These are phyloP conservation scores for Oryzias melastigma DNA, from an alignment of 2,113 vertebrate species.

Conservation along the genomic window DNA sequence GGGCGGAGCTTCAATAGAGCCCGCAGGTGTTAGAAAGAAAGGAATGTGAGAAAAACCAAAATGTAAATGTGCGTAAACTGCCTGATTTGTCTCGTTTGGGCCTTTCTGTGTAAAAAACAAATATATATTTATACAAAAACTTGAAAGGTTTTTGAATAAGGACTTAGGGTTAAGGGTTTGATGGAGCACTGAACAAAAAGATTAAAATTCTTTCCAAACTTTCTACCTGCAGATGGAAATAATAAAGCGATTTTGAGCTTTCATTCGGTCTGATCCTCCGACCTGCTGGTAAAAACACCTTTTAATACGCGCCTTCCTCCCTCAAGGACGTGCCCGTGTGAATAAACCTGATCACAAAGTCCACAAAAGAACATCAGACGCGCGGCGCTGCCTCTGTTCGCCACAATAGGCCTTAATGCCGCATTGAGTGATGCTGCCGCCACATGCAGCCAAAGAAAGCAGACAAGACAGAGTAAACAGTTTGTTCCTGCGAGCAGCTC, in stretches of 20 bases:
- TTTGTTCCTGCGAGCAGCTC: slow-evolving; percentile 79
- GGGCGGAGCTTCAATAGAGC: too few relatives aligned
- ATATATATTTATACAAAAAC: too few relatives aligned
- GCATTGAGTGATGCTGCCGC: slow-evolving; percentile 44
- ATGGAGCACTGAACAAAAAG: too few relatives aligned
- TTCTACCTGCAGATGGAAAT: neutral
- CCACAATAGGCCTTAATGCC: slow-evolving; percentile 68
- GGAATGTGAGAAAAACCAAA: too few relatives aligned
- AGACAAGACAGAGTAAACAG: slow-evolving; percentile 79
- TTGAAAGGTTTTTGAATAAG: too few relatives aligned
- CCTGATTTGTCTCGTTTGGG: too few relatives aligned
- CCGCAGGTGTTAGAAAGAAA: too few relatives aligned
- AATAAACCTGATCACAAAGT: slow-evolving; percentile 19
- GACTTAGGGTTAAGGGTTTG: too few relatives aligned
- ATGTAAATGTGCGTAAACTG: too few relatives aligned
- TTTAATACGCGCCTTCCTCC: neutral
- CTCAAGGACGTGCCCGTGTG: neutral
- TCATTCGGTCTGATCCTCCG: neutral
- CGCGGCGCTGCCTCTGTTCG: slow-evolving; percentile 13
- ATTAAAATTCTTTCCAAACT: too few relatives aligned
- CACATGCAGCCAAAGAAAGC: slow-evolving; percentile 65
- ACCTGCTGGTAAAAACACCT: slow-evolving; percentile 1
- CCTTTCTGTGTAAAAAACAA: too few relatives aligned
- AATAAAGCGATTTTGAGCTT: neutral
- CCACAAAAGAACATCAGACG: slow-evolving; percentile 32